These are phyloP conservation scores for Acanthisitta chloris DNA, from an alignment of 2,113 vertebrate genomes.

Conservation along the genomic window DNA sequence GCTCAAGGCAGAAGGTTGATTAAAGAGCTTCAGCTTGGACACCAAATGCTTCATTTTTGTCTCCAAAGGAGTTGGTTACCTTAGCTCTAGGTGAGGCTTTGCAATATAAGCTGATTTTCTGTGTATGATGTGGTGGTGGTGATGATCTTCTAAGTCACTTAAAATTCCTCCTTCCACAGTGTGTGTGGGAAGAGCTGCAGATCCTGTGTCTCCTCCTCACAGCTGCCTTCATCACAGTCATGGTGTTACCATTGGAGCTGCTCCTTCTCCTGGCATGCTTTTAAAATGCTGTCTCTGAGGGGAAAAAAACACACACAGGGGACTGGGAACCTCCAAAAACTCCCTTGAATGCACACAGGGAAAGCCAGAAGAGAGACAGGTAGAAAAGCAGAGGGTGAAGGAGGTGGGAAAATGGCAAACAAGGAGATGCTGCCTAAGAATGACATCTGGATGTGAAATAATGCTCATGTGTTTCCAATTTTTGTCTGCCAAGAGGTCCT, in stretches of 20 bases:
- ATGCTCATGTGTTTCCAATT: constrained; percentile 2
- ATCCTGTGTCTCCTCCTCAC: background rate
- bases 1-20: background rate
- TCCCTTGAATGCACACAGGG: constrained; percentile 48
- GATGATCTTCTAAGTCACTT: background rate
- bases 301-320: constrained; percentile 75
- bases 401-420: constrained; percentile 69
- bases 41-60: background rate
- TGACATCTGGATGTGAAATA: background rate
- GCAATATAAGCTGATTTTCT: background rate
- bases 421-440: constrained; percentile 52
- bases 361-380: constrained; percentile 63
- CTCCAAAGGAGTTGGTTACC: background rate
- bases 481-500: background rate
- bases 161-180: background rate
- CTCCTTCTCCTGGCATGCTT: constrained; percentile 64
- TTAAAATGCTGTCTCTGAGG: constrained; percentile 78
- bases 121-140: background rate
- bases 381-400: constrained; percentile 24
- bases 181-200: background rate
- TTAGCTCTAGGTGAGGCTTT: background rate
- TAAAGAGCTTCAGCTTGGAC: background rate
- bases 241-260: background rate
- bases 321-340: constrained; percentile 71
- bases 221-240: background rate